phyloP scores from a whole-genome alignment of 2,888 invertebrate genomes.

The Eupithecia tripunctaria region DNA sequence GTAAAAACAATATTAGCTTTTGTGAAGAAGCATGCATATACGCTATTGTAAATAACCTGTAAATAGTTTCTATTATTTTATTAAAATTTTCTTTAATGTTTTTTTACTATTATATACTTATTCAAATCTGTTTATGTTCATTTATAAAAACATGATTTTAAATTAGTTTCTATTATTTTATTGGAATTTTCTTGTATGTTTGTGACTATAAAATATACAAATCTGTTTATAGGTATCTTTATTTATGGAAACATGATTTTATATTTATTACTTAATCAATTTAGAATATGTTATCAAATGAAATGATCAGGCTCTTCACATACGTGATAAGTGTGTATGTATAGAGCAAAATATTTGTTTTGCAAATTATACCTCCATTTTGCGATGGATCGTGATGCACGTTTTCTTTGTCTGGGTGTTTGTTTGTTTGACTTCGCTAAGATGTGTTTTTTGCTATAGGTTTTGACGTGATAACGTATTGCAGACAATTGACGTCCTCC shows the following conservation, averaged over 20 bases:
- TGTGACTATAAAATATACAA: too few relatives aligned
- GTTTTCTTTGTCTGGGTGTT: conserved; percentile 47
- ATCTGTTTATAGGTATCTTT: too few relatives aligned
- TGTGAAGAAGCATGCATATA: too few relatives aligned
- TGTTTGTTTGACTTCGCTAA: conserved; percentile 21
- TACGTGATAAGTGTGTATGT: conserved; percentile 28
- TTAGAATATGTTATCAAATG: conserved; percentile 31
- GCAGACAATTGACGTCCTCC: neutral
- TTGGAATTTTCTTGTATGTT: too few relatives aligned
- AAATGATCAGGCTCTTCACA: conserved; percentile 27
- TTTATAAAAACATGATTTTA: too few relatives aligned
- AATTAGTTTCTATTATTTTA: too few relatives aligned
- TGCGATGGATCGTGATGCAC: conserved; percentile 57
- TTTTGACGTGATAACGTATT: neutral
- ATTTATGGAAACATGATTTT: neutral
- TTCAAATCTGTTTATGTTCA: too few relatives aligned
- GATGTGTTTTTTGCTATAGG: neutral
- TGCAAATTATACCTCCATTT: conserved; percentile 54
- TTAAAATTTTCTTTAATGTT: too few relatives aligned
- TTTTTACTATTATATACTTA: too few relatives aligned
- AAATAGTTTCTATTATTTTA: too few relatives aligned
- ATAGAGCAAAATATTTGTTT: conserved; percentile 59
- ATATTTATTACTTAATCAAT: conserved; percentile 22
- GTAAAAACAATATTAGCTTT: too few relatives aligned
- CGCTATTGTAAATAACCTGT: too few relatives aligned